Evolutionary conservation across 2,797 vertebrate genomes (phyloP).

Genomic region (Linurgus olivaceus): DNA sequence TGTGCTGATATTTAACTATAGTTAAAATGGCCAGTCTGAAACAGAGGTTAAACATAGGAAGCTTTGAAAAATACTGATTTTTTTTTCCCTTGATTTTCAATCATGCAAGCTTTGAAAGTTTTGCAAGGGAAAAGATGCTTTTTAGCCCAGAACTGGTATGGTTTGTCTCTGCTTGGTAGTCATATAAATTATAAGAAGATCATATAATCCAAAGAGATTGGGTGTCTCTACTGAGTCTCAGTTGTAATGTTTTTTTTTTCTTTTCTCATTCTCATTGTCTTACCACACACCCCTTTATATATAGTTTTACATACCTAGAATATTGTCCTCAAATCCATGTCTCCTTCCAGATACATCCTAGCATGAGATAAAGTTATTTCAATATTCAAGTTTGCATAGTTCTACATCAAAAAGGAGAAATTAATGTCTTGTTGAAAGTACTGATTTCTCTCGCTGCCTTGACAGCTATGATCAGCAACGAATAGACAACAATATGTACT

Average conservation of each 20-base stretch:
- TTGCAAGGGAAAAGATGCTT: not conserved
- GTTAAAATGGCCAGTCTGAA: not conserved
- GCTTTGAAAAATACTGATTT: not conserved
- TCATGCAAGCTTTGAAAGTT: not conserved
- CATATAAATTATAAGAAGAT: not conserved
- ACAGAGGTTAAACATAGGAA: not conserved
- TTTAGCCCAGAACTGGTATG: not conserved
- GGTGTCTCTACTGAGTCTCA: not conserved
- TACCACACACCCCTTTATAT: not conserved
- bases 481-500: not conserved
- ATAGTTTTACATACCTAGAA: not conserved
- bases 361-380: not conserved
- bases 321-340: not conserved
- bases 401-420: not conserved
- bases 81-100: not conserved
- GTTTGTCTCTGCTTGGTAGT: not conserved
- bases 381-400: not conserved
- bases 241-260: not conserved
- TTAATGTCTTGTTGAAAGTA: not conserved
- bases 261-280: not conserved
- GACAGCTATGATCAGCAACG: not conserved
- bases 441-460: not conserved
- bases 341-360: not conserved
- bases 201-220: not conserved
- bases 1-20: not conserved